These are phyloP conservation scores for Uropsilus gracilis DNA, from an alignment of 2,113 vertebrate genomes.

Conservation along the genomic window DNA sequence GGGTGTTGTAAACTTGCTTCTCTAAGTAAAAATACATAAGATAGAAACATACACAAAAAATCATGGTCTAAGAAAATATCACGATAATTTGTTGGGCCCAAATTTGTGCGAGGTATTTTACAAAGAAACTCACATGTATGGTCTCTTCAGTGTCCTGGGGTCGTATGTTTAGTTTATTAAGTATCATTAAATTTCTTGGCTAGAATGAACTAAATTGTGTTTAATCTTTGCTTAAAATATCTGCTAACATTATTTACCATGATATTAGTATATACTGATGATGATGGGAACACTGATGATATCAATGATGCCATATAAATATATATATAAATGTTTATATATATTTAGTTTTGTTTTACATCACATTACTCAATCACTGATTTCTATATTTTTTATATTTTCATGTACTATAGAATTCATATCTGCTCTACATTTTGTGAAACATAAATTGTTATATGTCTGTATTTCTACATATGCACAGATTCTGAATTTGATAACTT, in stretches of 20 bases:
- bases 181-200: neutral
- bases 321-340: too few relatives aligned
- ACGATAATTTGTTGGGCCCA: neutral
- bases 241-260: neutral
- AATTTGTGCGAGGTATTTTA: neutral
- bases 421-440: neutral
- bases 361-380: neutral
- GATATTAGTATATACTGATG: neutral
- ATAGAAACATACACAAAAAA: neutral
- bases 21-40: neutral
- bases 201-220: neutral
- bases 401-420: neutral
- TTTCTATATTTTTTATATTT: constrained; percentile 24
- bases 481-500: constrained; percentile 2
- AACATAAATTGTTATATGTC: neutral
- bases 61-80: neutral
- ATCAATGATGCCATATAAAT: neutral
- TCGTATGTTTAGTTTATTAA: neutral
- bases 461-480: neutral
- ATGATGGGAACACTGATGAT: neutral
- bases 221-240: constrained; percentile 3
- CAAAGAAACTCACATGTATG: neutral
- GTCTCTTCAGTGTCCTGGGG: neutral
- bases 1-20: neutral
- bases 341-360: neutral